Conservation (phyloP, 2,888 invertebrate genomes). For the Euclidia mi region DNA sequence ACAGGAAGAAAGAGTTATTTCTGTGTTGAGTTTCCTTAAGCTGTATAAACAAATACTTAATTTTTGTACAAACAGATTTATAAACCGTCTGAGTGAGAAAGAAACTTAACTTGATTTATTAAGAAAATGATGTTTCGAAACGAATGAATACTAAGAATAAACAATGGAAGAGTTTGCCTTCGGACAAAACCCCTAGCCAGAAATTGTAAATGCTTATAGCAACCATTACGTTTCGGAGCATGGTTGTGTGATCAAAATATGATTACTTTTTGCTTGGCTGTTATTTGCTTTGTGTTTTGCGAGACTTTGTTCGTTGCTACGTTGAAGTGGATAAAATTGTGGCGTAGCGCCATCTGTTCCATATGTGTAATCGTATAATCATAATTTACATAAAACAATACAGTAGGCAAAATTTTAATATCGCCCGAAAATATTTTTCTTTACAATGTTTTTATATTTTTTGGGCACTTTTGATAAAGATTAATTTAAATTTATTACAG, state of each 20-base stretch:
- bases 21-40: constrained; percentile 33
- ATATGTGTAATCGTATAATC: not conserved
- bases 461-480: no score
- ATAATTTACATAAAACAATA: not conserved
- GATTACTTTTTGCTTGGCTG: not conserved
- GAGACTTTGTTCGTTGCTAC: not conserved
- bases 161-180: constrained; percentile 27
- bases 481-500: no score
- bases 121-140: constrained; percentile 51
- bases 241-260: not conserved
- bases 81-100: constrained; percentile 23
- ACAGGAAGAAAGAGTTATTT: constrained; percentile 37
- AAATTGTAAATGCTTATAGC: constrained; percentile 33
- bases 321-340: not conserved
- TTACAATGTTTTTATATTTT: no score
- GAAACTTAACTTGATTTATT: constrained; percentile 53
- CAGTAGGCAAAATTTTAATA: not conserved
- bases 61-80: constrained; percentile 19
- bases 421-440: no score
- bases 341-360: not conserved
- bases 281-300: constrained; percentile 1
- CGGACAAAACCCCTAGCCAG: constrained; percentile 18
- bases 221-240: constrained; percentile 24
- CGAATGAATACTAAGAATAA: constrained; percentile 31
- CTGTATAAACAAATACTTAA: constrained; percentile 20